Evolutionary conservation across 1,140 invertebrate genomes (phyloP), one percentile per base, ranked within the genome.

Genomic region (Xylocopa sonorina): DNA sequence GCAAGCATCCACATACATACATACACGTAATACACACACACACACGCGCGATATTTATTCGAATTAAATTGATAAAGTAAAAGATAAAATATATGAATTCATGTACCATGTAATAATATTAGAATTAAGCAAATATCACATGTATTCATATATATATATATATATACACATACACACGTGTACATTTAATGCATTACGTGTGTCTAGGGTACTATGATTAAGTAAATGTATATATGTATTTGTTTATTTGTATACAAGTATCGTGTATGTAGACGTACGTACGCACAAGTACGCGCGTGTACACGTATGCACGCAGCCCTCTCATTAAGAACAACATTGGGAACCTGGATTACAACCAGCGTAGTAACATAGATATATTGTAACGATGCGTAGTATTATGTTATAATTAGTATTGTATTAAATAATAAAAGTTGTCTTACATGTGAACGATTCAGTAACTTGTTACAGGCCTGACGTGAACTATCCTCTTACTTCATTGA

Each of bases 361-460:
- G 88, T 88, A 82, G 89, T 88, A 88, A 89, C 87, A 91, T 89
- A 89, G 88, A 88, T 88, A 90, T 88, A 90, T 89, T 90, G 90
- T 86, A 86, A 90, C 89, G 87, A 92, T 89, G 87, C 86, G 89
- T 90, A 90, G 87, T 88, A 92, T 89, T 91, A 90, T 88, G 92
- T 92, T 92, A 89, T 92, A 87, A 91, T 86, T 91, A 90, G 86
- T 88, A 90, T 87, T 86, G 87, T 87, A 90, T 90, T 86, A 91
- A 89, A 88, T 91, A 92, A 92, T 92, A 92, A 92, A 92, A 89
- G 90, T 92, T 91, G 88, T 92, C 90, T 89, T 92, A 89, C 86
- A 91, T 90, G 90, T 91, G 86, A 88, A 27, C n/a, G 16, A 38
- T 27, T 18, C 10, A 21, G 14, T 50, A 50, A 34, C 38, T 73